Evolutionary conservation across 1,140 invertebrate genomes (phyloP), one percentile per base, ranked within the genome.

Genomic region (Periplaneta americana): DNA sequence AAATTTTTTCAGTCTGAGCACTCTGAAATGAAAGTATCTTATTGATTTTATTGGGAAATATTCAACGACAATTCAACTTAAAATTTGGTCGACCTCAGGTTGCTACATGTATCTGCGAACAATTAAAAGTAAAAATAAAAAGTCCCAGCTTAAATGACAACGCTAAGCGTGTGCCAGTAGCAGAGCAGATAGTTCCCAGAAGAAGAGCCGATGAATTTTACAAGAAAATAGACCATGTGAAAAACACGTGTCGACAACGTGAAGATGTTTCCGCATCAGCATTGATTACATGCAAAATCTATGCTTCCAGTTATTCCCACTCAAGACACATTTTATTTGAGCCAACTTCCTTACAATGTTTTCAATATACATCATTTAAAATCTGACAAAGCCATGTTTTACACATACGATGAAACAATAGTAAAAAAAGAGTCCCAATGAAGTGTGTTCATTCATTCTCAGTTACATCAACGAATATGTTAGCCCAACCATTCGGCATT

Each of bases 261-360:
- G 48, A 57, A 57, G 17, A 57, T 78, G 76, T 78, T 34, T n/a
- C 28, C 8, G 37, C 39, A 79, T 79, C 28, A 39, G 9, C 39
- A 78, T 39, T 3, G 32, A 77, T 75, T 82, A 36, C 35, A 76
- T 82, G 82, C 4, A 36, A 11, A 82, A 82, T 82, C 28, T 18
- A 57, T 34, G 31, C 35, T 82, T 15, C 82, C 78, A 33, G 18
- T 33, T 34, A 80, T 80, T 22, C 82, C 66, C 18, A 74, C 75
- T 31, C 74, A 80, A 39, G 82, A 82, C 28, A 75, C 74, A 75
- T 82, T 76, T 35, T 80, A 80, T 48, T 79, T 74, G n/a, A n/a
- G 66, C 1, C 78, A 80, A 39, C 48, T 80, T n/a, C 79, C 34
- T 28, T 77, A 80, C 34, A 75, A 18, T n/a, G n/a, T n/a, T n/a